Evolutionary conservation across 2,797 vertebrate species (phyloP), one percentile per base, ranked within the genome.

Genomic region (Dallia pectoralis): DNA sequence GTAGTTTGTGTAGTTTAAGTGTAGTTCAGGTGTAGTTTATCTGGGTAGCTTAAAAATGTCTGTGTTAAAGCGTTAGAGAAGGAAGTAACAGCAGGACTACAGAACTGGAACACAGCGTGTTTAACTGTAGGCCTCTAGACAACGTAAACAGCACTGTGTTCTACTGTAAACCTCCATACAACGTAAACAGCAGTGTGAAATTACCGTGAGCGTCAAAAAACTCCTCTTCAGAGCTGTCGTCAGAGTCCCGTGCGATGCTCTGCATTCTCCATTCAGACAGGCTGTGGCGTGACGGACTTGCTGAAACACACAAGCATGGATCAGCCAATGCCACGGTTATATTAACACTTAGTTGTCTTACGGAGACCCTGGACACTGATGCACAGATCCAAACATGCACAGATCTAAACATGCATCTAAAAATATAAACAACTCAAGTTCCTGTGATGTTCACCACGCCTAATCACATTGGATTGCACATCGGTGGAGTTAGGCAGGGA

Each of bases 261-360:
- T 98, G 96, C 97, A 98, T 98, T 86, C 97, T 94, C 97, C 97
- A 98, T 87, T 98, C 96, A 0, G 96, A 97, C 87, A 98, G 89
- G 90, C 95, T 97, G 90, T 97, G 97, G 82, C 94, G 94, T 2
- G 96, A 97, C 7, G 97, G 97, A 67, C 97, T 98, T 65, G 92
- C 96, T 97, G 92, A 67, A 73, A 81, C 71, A 79, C 33, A 67
- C 44, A 74, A 29, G 22, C 62, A 51, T 67, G 79, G 30, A 75
- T 63, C 27, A 75, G 82, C 81, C 67, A 68, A 19, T 79, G 48
- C 68, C 56, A 48, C 66, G 77, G 84, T 88, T 88, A 86, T 81
- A 87, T 74, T 82, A 65, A 73, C 83, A 81, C 78, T 40, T 40
- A 40, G 5, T 40, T 5, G 6, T 40, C 79, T 82, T 81, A 81